A percentile compares a stretch with the other conserved stretches of the same genome.
Evolutionary conservation across 1,140 invertebrate genomes (phyloP).

Genomic region (Bombyx mori): ASM3026992v2 NC_085118.1:5784501-5785000

Average conservation of each 20-base stretch:
- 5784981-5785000: constrained; percentile 48
- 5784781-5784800: constrained; percentile 44
- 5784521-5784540: constrained; percentile 68
- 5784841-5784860: too few species aligned
- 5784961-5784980: constrained; percentile 55
- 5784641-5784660: constrained; percentile 51
- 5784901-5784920: constrained; percentile 29
- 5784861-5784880: constrained; percentile 42
- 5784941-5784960: constrained; percentile 68
- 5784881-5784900: constrained; percentile 60
- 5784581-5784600: constrained; percentile 68
- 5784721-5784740: constrained; percentile 69
- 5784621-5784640: constrained; percentile 53
- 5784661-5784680: constrained; percentile 39
- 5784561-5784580: constrained; percentile 63
- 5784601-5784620: constrained; percentile 58
- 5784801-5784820: too few species aligned
- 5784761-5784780: constrained; percentile 59
- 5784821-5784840: too few species aligned
- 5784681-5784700: constrained; percentile 53
- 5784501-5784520: constrained; percentile 63
- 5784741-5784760: constrained; percentile 19
- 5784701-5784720: constrained; percentile 54
- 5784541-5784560: constrained; percentile 67
- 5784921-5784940: constrained; percentile 50